Evolutionary conservation across 2,113 vertebrate species (phyloP), one percentile per base, ranked within the genome.

Genomic region (Spea bombifrons): DNA sequence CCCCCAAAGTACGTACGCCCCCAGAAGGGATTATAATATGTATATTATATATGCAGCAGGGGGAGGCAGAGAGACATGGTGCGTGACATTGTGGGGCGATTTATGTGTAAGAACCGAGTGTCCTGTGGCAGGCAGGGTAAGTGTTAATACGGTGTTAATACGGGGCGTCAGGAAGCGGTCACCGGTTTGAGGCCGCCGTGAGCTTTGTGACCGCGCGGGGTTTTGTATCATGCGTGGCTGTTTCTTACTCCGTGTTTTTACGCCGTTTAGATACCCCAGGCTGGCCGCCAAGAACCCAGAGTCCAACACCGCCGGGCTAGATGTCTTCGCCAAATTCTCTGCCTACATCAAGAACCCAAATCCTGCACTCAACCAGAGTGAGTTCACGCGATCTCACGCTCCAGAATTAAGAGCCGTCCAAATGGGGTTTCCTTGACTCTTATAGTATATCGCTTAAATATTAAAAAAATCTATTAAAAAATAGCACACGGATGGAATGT

Each of bases 281-380:
- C 86, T 96, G 85, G 94, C 94, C 13, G 92, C 93, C 75, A 90
- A 89, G 44, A 96, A 96, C 83, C 94, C 95, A 3, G 95, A 97
- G 83, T 95, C 95, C 67, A 96, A 97, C 91, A 95, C 94, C 3
- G 95, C 94, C 0, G 95, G 95, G 0, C 84, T 95, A 77, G 94
- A 96, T 30, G 84, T 96, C 81, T 97, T 97, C 89, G 94, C 95
- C 79, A 97, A 95, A 83, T 97, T 96, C 84, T 97, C 95, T 2
- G 94, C 94, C 72, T 97, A 94, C 84, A 85, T 97, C 85, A 97
- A 97, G 89, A 97, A 97, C 87, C 93, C 95, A 16, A 96, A 94
- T 84, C 96, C 95, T 16, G 87, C 88, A 8, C 69, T 87, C 52
- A 94, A 96, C 57, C 91, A 93, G 12, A 93, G 96, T 96, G 75